Evolutionary conservation across 2,113 vertebrate species (phyloP).

Genomic region (Brachionichthys hirsutus): DNA sequence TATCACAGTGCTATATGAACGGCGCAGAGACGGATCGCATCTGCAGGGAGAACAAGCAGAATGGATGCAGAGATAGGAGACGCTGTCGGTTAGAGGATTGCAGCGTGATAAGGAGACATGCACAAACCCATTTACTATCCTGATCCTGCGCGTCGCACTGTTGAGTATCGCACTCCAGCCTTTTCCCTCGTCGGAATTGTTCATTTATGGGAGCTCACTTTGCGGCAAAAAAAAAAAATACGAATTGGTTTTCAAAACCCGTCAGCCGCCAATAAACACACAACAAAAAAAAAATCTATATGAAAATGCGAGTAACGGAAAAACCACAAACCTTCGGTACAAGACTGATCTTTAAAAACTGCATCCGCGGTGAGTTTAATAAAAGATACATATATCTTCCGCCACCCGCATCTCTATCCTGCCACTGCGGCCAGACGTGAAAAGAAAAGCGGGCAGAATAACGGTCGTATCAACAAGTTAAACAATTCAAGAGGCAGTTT

Average conservation of each 20-base stretch:
- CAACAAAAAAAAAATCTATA: constrained; percentile 5
- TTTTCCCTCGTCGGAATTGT: constrained; percentile 40
- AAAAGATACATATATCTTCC: constrained; percentile 28
- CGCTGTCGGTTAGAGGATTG: constrained; percentile 31
- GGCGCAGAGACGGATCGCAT: constrained; percentile 65
- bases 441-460: constrained; percentile 34
- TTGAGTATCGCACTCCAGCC: constrained; percentile 43
- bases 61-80: constrained; percentile 53
- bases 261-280: constrained; percentile 22
- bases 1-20: constrained; percentile 70
- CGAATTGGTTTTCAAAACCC: constrained; percentile 35
- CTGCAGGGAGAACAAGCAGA: constrained; percentile 65
- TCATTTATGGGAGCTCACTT: constrained; percentile 55
- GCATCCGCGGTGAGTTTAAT: constrained; percentile 53
- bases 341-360: constrained; percentile 60
- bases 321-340: constrained; percentile 61
- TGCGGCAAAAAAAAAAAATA: constrained; percentile 70
- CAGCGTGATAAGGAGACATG: constrained; percentile 10
- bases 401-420: constrained; percentile 64
- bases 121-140: constrained; percentile 41
- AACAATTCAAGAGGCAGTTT: constrained; percentile 64
- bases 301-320: constrained; percentile 26
- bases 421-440: constrained; percentile 54
- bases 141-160: constrained; percentile 51
- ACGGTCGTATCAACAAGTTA: constrained; percentile 77